Evolutionary conservation across 2,888 invertebrate species (phyloP), one percentile per base, ranked within the genome.

Genomic region (Synanthedon formicaeformis): DNA sequence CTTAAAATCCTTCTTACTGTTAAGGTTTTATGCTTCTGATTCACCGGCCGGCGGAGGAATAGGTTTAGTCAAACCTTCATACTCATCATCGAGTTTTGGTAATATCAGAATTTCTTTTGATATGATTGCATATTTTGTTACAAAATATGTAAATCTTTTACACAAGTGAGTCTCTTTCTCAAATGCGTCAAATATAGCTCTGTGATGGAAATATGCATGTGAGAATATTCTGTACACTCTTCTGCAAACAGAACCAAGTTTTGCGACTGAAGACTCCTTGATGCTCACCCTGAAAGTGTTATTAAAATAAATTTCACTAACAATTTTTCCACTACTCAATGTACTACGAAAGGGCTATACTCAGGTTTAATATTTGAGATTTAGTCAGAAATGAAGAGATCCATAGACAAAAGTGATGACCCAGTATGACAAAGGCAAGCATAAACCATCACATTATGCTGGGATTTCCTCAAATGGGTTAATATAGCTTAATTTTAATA

Each of bases 211-310:
- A 83, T 97, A 99, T 40, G 99, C 99, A 88, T 99, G 99, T 51
- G 99, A 99, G 84, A 99, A 99, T 78, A 99, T 99, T 88, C 99
- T 92, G 81, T 99, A 99, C 2, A 99, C 99, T 67, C 99, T 91
- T 67, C 99, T 92, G 83, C 99, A 99, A 10, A 99, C 99, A 49
- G 99, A 99, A 52, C 99, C 99, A 67, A 99, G 89, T 87, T 99
- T 99, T 52, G 97, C 96, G 60, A 99, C 97, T 40, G 99, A 99
- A 12, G 99, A 97, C 78, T 99, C 99, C 82, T 99, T 98, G 81
- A 99, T 99, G 86, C 96, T 98, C 53, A 99, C 96, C 80, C 98
- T 97, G 85, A 67, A 90, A 89, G 50, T 34, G n/a, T 34, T 34
- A 34, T 34, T 34, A 51, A 6, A n/a, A 45, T 45, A 51, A 11